These are phyloP conservation scores for Xylota sylvarum DNA, from an alignment of 2,888 invertebrate genomes.

Conservation along the genomic window DNA sequence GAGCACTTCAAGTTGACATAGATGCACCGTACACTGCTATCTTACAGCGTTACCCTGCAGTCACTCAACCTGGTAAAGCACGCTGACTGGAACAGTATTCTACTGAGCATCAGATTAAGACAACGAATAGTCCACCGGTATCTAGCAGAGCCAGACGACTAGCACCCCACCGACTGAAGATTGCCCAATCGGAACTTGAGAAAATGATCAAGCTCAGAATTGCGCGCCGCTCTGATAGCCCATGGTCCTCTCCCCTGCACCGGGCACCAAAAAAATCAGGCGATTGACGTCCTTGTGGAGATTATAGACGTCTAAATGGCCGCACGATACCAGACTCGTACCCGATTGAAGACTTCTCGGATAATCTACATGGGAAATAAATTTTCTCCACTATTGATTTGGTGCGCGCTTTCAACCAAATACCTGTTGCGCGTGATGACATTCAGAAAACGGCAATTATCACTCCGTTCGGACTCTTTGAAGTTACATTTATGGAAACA, in stretches of 20 bases:
- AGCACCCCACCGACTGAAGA: constrained; percentile 9
- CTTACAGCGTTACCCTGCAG: background rate
- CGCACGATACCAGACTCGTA: constrained; percentile 16
- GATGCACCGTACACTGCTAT: constrained; percentile 21
- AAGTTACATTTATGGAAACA: too few relatives aligned
- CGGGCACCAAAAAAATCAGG: background rate
- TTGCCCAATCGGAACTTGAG: constrained; percentile 16
- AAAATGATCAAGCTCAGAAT: constrained; percentile 13
- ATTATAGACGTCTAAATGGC: constrained; percentile 9
- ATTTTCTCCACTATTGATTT: constrained; percentile 32
- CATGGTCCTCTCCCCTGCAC: constrained; percentile 21
- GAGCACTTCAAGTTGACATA: background rate
- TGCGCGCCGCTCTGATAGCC: constrained; percentile 9
- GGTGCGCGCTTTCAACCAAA: constrained; percentile 10
- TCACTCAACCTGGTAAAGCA: constrained; percentile 11
- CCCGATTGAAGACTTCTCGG: constrained; percentile 8
- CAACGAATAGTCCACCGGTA: constrained; percentile 16
- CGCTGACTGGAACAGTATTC: constrained; percentile 1
- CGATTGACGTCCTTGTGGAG: constrained; percentile 13
- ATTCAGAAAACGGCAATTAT: constrained; percentile 23
- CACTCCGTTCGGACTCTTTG: background rate
- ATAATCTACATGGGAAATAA: constrained; percentile 1
- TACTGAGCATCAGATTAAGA: constrained; percentile 42
- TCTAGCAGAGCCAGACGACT: constrained; percentile 22
- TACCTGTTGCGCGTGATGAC: constrained; percentile 9